phyloP scores from a whole-genome alignment of 1,140 invertebrate genomes.

The silkworm (Bombyx mori) region DNA sequence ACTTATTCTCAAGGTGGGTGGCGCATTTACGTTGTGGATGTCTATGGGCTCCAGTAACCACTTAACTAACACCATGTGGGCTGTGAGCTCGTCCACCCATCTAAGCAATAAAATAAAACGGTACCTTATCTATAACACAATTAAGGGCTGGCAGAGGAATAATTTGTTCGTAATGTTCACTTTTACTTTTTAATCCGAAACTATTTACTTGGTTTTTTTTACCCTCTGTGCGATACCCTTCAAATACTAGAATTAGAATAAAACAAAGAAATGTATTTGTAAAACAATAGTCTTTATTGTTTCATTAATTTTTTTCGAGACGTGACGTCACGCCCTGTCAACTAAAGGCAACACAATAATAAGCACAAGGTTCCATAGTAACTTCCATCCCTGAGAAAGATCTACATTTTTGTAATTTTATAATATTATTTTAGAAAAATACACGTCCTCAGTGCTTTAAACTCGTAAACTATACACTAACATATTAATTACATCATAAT shows the following conservation, averaged over 20 bases:
- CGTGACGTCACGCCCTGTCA: conserved; percentile 11
- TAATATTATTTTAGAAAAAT: conserved; percentile 56
- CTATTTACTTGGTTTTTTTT: not conserved
- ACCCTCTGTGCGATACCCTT: no score
- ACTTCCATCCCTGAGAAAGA: conserved; percentile 7
- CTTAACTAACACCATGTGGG: no score
- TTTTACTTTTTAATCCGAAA: not conserved
- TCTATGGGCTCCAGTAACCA: no score
- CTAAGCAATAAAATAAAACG: not conserved
- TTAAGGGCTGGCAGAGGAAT: not conserved
- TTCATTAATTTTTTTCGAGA: conserved; percentile 23
- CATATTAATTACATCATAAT: conserved; percentile 24
- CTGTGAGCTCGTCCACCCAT: no score
- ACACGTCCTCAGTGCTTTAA: conserved; percentile 65
- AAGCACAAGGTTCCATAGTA: conserved; percentile 37
- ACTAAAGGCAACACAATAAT: conserved; percentile 37
- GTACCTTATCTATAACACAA: no score
- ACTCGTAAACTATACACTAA: conserved; percentile 30
- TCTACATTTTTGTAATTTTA: conserved; percentile 31
- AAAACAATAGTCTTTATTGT: conserved; percentile 41
- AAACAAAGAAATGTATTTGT: conserved; percentile 13
- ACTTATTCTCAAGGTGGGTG: no score
- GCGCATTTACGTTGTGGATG: no score
- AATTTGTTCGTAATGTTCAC: not conserved
- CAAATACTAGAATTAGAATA: not conserved